phyloP scores from a whole-genome alignment of 2,113 vertebrate species.

The Daubentonia madagascariensis region DNA sequence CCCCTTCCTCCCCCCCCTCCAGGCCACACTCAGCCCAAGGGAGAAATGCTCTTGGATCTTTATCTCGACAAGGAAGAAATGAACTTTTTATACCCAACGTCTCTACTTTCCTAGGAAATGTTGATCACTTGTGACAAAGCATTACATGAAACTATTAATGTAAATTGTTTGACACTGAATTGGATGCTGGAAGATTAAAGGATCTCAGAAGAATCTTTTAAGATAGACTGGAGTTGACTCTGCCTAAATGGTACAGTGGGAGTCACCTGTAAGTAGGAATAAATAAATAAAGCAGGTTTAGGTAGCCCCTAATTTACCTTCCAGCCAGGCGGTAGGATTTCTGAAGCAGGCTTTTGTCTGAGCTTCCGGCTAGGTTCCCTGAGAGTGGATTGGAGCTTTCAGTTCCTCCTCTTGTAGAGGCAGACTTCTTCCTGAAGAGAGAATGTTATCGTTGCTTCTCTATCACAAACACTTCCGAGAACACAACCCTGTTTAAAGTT shows the following conservation, averaged over 20 bases:
- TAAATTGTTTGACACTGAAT: background rate
- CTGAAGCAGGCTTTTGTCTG: background rate
- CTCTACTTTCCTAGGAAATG: background rate
- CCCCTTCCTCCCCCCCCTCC: background rate
- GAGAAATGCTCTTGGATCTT: background rate
- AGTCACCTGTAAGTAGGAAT: background rate
- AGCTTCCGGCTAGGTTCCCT: background rate
- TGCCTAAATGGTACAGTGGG: background rate
- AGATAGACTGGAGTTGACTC: too few relatives aligned
- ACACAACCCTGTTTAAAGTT: background rate
- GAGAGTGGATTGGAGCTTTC: background rate
- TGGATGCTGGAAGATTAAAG: background rate
- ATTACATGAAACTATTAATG: background rate
- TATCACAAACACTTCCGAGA: background rate
- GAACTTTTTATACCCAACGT: background rate
- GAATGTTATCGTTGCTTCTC: background rate
- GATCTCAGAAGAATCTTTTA: background rate
- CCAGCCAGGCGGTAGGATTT: background rate
- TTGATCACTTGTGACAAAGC: background rate
- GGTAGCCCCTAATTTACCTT: background rate
- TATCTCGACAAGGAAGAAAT: background rate
- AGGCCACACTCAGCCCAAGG: background rate
- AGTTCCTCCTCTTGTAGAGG: background rate
- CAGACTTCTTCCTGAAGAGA: slow-evolving; percentile 29
- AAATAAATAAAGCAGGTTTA: background rate